A percentile compares a stretch with the other conserved stretches of the same genome.
Conservation (phyloP, 1,140 invertebrate species). For the Dendrolimus kikuchii region DNA sequence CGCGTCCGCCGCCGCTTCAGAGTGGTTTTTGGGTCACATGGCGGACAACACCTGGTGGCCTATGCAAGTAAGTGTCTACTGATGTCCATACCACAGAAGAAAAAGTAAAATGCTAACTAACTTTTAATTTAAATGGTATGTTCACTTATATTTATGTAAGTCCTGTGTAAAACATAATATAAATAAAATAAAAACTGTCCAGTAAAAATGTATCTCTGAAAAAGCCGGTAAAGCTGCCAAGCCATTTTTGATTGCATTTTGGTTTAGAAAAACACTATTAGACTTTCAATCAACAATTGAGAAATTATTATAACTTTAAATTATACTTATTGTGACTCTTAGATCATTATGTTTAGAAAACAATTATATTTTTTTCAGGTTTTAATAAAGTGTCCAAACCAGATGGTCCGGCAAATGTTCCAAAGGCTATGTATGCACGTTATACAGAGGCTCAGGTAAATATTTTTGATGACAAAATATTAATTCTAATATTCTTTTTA, state of each 20-base stretch:
- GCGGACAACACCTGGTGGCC: constrained; percentile 95
- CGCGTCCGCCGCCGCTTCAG: constrained; percentile 89
- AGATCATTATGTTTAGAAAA: constrained; percentile 2
- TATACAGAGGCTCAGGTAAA: constrained; percentile 86
- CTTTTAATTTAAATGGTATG: too few species aligned
- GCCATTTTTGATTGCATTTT: too few species aligned
- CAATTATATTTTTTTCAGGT: constrained; percentile 70
- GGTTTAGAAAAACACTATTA: too few species aligned
- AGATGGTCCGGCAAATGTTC: constrained; percentile 95
- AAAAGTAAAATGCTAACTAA: too few species aligned
- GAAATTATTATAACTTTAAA: too few species aligned
- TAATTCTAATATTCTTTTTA: not conserved
- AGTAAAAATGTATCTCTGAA: too few species aligned
- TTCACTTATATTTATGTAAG: too few species aligned
- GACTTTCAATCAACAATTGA: too few species aligned
- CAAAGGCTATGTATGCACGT: constrained; percentile 95
- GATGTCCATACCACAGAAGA: not conserved
- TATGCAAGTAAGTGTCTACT: constrained; percentile 76
- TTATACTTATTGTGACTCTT: not conserved
- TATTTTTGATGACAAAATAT: constrained; percentile 4
- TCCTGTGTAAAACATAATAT: too few species aligned
- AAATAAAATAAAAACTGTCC: too few species aligned
- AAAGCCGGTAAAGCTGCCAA: too few species aligned
- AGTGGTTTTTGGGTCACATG: constrained; percentile 95
- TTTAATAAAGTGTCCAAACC: constrained; percentile 95